phyloP scores from a whole-genome alignment of 2,888 invertebrate species.

The Meandrusa payeni region DNA sequence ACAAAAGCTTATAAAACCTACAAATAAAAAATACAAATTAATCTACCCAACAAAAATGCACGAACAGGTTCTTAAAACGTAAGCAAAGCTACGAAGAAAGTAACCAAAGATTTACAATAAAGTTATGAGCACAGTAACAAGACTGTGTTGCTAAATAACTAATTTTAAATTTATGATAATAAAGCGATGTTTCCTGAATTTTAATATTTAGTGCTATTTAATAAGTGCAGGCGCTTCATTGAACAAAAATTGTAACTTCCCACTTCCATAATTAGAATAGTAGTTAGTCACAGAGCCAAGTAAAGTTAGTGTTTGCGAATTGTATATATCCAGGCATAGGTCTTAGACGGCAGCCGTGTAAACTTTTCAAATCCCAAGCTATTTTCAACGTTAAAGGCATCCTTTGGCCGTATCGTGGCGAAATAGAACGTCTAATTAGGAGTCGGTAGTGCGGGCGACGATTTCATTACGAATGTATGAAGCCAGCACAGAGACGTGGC shows the following conservation, averaged over 20 bases:
- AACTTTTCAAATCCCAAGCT: constrained; percentile 26
- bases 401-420: constrained; percentile 26
- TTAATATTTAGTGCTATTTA: constrained; percentile 1
- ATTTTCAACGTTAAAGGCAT: constrained; percentile 27
- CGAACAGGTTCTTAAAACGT: too few species aligned
- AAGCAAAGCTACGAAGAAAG: too few species aligned
- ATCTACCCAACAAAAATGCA: too few species aligned
- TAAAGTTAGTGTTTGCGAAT: constrained; percentile 11
- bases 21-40: too few species aligned
- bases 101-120: too few species aligned
- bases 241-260: not conserved
- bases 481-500: constrained; percentile 54
- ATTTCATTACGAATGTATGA: constrained; percentile 74
- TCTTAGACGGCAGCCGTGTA: constrained; percentile 13
- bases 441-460: constrained; percentile 45
- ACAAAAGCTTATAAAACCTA: too few species aligned
- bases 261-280: not conserved
- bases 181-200: too few species aligned
- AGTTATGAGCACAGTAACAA: too few species aligned
- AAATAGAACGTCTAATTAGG: constrained; percentile 57
- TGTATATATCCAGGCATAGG: constrained; percentile 13
- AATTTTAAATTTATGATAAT: too few species aligned
- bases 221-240: constrained; percentile 7
- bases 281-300: constrained; percentile 5
- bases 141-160: too few species aligned